Evolutionary conservation across 1,140 invertebrate species (phyloP).

Genomic region (Mizuhopecten yessoensis): DNA sequence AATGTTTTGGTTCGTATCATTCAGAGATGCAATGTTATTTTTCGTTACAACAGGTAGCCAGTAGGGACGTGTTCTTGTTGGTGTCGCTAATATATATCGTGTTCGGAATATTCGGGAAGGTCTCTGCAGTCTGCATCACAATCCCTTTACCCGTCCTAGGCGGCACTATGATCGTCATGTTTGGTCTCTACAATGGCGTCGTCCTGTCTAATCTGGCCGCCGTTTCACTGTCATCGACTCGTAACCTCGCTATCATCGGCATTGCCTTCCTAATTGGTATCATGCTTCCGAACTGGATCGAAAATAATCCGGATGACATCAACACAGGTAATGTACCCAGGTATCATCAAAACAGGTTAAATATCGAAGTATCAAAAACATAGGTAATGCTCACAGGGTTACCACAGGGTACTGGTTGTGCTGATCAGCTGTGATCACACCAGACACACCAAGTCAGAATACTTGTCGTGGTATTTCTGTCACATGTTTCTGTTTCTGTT

Average conservation of each 20-base stretch:
- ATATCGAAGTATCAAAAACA: too few species aligned
- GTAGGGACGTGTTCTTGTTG: conserved; percentile 92
- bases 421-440: too few species aligned
- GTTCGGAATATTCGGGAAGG: conserved; percentile 87
- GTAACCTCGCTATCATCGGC: conserved; percentile 81
- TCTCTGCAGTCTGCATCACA: conserved; percentile 93
- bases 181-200: conserved; percentile 85
- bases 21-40: too few species aligned
- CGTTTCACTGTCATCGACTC: conserved; percentile 76
- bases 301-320: conserved; percentile 72
- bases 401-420: too few species aligned
- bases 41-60: conserved; percentile 89
- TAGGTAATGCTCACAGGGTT: too few species aligned
- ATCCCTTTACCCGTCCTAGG: conserved; percentile 95
- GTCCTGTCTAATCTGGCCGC: conserved; percentile 87
- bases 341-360: too few species aligned
- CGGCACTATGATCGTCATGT: conserved; percentile 94
- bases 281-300: conserved; percentile 73
- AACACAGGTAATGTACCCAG: too few species aligned
- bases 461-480: too few species aligned
- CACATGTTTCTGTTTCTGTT: too few species aligned
- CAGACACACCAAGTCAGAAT: too few species aligned
- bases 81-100: conserved; percentile 91
- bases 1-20: too few species aligned
- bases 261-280: conserved; percentile 81